These are phyloP conservation scores for Macrocentrus cingulum DNA, from an alignment of 1,140 invertebrate genomes.

Conservation along the genomic window DNA sequence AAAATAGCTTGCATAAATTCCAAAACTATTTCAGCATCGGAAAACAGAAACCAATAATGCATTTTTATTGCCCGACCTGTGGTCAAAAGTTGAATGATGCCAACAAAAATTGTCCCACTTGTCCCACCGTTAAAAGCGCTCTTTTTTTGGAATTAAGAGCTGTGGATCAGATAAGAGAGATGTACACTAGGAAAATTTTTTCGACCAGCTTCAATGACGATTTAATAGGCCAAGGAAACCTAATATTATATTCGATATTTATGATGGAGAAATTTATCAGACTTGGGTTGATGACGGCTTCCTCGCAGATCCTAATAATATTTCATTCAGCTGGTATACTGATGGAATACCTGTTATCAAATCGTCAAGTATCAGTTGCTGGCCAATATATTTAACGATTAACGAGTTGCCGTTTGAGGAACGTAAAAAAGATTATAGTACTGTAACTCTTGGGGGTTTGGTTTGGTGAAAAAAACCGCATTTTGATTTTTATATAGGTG, in stretches of 20 bases:
- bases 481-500: slow-evolving; percentile 19
- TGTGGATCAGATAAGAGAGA: slow-evolving; percentile 9
- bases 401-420: slow-evolving; percentile 41
- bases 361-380: slow-evolving; percentile 41
- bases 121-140: no score
- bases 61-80: no score
- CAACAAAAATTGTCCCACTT: no score
- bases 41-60: no score
- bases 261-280: slow-evolving; percentile 18
- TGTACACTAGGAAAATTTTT: slow-evolving; percentile 18
- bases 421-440: slow-evolving; percentile 33
- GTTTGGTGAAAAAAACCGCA: slow-evolving; percentile 23
- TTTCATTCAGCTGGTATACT: slow-evolving; percentile 37
- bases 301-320: slow-evolving; percentile 32
- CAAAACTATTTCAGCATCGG: no score
- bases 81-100: no score
- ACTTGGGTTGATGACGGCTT: slow-evolving; percentile 29
- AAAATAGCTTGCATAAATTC: no score
- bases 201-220: slow-evolving; percentile 10
- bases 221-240: slow-evolving; percentile 2
- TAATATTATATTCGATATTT: slow-evolving; percentile 12
- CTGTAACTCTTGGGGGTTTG: slow-evolving; percentile 26
- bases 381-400: slow-evolving; percentile 41
- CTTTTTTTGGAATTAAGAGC: slow-evolving; percentile 12
- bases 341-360: slow-evolving; percentile 46